phyloP scores from a whole-genome alignment of 2,113 vertebrate genomes.

The Nycticebus coucang region DNA sequence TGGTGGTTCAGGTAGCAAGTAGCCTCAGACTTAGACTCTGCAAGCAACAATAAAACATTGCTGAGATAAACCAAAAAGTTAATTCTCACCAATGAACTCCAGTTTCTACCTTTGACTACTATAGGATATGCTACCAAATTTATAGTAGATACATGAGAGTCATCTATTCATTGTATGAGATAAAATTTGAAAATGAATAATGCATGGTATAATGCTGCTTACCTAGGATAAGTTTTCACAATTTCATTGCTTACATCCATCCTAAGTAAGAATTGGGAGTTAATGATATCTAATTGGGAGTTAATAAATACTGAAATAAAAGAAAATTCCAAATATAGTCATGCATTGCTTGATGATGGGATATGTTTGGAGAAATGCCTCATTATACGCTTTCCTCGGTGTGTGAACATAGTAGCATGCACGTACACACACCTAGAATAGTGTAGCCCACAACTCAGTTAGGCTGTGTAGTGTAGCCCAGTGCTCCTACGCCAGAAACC shows the following conservation, averaged over 20 bases:
- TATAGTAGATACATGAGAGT: neutral
- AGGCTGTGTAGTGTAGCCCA: neutral
- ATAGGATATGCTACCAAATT: neutral
- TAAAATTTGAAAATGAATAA: conserved; percentile 13
- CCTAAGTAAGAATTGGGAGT: neutral
- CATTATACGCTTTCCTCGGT: neutral
- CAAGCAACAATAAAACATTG: neutral
- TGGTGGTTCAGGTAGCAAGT: neutral
- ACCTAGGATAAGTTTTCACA: neutral
- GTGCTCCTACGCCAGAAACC: neutral
- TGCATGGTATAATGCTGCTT: neutral
- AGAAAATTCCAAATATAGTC: neutral
- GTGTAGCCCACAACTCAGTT: neutral
- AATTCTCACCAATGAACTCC: neutral
- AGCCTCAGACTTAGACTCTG: neutral
- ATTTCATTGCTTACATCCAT: neutral
- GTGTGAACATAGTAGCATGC: neutral
- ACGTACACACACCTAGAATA: neutral
- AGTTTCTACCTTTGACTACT: neutral
- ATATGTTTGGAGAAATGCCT: neutral
- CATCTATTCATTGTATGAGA: neutral
- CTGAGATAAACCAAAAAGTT: conserved; percentile 6
- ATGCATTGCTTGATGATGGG: neutral
- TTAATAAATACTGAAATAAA: conserved; percentile 20
- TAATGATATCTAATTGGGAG: neutral